Base-by-base conservation (phyloP, 2,888 invertebrate species). In the Copidosoma aretas region DNA sequence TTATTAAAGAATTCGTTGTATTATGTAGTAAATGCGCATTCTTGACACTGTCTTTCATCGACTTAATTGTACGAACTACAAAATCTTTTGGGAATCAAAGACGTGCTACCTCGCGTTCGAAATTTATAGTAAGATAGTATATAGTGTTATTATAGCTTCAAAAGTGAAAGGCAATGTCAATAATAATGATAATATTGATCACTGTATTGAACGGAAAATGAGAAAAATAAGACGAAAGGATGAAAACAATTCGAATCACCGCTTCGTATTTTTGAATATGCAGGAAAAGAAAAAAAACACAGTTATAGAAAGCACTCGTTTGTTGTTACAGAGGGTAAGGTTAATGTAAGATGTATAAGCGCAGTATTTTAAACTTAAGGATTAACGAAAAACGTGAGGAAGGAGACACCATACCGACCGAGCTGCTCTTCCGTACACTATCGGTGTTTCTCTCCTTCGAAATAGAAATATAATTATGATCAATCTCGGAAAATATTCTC, bases 321-420 rank as follows among this genome's bases (percentile, higher is more conserved):
- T 79, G 78, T 79, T 77, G 75, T 77, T 79, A 79, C 78, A 79
- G 79, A 79, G 78, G 79, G 73, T 73, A 75, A 71, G 76, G 73
- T 77, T 75, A 74, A 71, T 76, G 76, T 67, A 68, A 64, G 61
- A 64, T 32, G 3, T n/a, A 63, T 63, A 65, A 71, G 52, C 71
- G 17, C 32, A 71, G 67, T 71, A 68, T 32, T 32, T 46, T 46
- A 46, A 32, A 32, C 32, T 32, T 32, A 32, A 32, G 32, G 43
- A 46, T 14, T 46, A 46, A 63, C 49, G 56, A 41, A 39, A 64
- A 68, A 62, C 56, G 46, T 60, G 56, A 68, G 62, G 64, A 71
- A 65, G 22, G 19, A 49, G 49, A 49, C n/a, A n/a, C n/a, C n/a
- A n/a, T n/a, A n/a, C 15, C 4, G 19, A 4, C 62, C 51, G 65